Conservation (phyloP, 2,888 invertebrate species). For the Fabriciana adippe region DNA sequence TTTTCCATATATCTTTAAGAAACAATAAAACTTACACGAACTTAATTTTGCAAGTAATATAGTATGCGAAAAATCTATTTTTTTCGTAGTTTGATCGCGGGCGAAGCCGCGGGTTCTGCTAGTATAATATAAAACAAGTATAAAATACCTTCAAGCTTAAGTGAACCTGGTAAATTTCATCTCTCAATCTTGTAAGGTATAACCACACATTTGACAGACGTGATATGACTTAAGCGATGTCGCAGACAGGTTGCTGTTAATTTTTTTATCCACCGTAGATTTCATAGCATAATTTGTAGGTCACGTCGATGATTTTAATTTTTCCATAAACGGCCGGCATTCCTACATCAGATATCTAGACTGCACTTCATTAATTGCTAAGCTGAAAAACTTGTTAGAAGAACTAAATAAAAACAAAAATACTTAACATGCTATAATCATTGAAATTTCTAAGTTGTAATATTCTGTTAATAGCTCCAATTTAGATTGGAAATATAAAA, state of each 20-base stretch:
- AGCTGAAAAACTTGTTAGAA: background rate
- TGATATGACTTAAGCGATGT: too few relatives aligned
- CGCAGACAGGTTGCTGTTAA: background rate
- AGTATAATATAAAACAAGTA: too few relatives aligned
- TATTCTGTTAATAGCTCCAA: background rate
- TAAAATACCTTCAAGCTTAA: too few relatives aligned
- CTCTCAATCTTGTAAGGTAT: too few relatives aligned
- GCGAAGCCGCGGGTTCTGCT: too few relatives aligned
- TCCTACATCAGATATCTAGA: constrained; percentile 5
- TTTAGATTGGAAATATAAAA: background rate
- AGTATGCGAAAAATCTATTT: too few relatives aligned
- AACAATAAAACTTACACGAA: too few relatives aligned
- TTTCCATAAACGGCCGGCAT: constrained; percentile 21
- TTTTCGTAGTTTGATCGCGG: too few relatives aligned
- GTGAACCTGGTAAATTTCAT: too few relatives aligned
- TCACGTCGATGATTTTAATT: constrained; percentile 34
- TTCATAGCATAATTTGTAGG: constrained; percentile 32
- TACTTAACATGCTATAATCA: constrained; percentile 3
- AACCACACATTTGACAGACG: too few relatives aligned
- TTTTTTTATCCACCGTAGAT: constrained; percentile 16
- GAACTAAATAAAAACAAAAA: background rate
- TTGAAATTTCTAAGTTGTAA: background rate
- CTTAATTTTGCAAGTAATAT: too few relatives aligned
- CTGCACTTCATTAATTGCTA: constrained; percentile 12
- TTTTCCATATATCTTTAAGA: too few relatives aligned